Base-by-base conservation (phyloP, 2,113 vertebrate species). In the Calonectris borealis region DNA sequence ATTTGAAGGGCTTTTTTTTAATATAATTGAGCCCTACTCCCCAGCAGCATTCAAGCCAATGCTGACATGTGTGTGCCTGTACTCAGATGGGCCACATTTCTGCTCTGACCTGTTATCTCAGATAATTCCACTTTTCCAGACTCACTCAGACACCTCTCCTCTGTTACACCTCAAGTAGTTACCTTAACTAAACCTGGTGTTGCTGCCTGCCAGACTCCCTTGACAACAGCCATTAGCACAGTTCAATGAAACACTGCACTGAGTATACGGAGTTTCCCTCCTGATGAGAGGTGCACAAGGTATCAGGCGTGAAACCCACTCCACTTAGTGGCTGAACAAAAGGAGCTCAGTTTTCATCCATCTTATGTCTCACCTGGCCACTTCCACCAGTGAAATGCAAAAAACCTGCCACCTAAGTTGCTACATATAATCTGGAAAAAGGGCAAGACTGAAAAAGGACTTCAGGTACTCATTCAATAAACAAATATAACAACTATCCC, bases 381-480 rank as follows among this genome's bases (percentile, higher is more conserved):
- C 3, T 75, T 66, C 42, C 27, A 73, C 7, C 9, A 15, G 3
- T 16, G 20, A 62, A 94, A 71, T 10, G 7, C 5, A 73, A 76
- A 82, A 61, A 5, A 0, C 1, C 5, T 71, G 6, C 14, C 7
- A 24, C 5, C 0, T 25, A 25, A 62, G 10, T 34, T 55, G 6
- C 13, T 66, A 6, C 13, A 16, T 79, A 11, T 19, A 32, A 58
- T 17, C 34, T 31, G 3, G 22, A 62, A 87, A 54, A 57, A 2
- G 7, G 7, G 46, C 6, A 38, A 78, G n/a, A 60, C 0, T 5
- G 38, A 44, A 38, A 61, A 57, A 29, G 9, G 7, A 6, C 16
- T 49, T 77, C 52, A 61, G 16, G 24, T 31, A 64, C 6, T 75
- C 10, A 31, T 55, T 71, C n/a, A 71, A 58, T 58, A 76, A 72